Evolutionary conservation across 2,888 invertebrate genomes (phyloP).

Genomic region (Aphelenchoides bicaudatus): DNA sequence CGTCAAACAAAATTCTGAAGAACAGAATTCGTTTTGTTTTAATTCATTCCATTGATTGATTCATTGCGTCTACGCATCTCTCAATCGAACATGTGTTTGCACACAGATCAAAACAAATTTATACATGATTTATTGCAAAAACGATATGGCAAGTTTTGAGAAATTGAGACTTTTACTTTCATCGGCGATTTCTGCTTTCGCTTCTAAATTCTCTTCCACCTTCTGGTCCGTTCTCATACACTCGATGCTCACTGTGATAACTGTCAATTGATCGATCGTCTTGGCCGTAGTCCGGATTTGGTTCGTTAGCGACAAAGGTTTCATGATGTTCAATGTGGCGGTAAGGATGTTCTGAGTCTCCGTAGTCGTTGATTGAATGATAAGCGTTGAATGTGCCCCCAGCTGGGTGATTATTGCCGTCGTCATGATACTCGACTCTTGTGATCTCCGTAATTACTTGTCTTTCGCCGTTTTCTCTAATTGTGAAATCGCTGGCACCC

Average conservation of each 20-base stretch:
- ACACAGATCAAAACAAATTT: no score
- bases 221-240: background rate
- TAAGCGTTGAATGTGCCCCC: background rate
- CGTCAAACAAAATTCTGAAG: background rate
- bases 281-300: background rate
- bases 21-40: slow-evolving; percentile 1
- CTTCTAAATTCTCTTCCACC: no score
- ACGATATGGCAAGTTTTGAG: no score
- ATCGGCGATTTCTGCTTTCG: no score
- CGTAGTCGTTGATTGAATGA: slow-evolving; percentile 10
- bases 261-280: slow-evolving; percentile 14
- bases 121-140: no score
- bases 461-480: slow-evolving; percentile 46
- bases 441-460: slow-evolving; percentile 56
- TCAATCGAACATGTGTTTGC: background rate
- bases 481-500: slow-evolving; percentile 34
- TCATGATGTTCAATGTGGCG: background rate
- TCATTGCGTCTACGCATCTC: background rate
- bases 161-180: background rate
- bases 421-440: slow-evolving; percentile 35
- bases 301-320: background rate
- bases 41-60: slow-evolving; percentile 6
- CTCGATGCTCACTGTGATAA: background rate
- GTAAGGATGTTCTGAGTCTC: background rate
- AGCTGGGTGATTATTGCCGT: slow-evolving; percentile 10